These are phyloP conservation scores for Bothrops jararaca DNA, from an alignment of 2,113 vertebrate genomes.

Conservation along the genomic window DNA sequence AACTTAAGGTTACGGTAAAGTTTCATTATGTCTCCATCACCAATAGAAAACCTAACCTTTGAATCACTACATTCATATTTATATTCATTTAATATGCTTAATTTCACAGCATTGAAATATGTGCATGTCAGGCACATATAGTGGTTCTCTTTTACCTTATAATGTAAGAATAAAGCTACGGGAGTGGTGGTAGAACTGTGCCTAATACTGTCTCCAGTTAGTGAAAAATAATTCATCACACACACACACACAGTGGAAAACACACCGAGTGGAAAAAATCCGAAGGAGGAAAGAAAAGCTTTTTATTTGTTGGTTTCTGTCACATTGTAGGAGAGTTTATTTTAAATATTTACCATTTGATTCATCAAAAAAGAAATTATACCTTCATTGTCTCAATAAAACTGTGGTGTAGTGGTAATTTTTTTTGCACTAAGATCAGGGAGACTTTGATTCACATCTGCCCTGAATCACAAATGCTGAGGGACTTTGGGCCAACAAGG, in stretches of 20 bases:
- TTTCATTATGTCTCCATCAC: neutral
- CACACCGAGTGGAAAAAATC: neutral
- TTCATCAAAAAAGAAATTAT: neutral
- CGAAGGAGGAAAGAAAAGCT: neutral
- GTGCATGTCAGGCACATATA: neutral
- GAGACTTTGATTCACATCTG: neutral
- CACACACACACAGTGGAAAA: neutral
- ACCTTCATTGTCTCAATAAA: neutral
- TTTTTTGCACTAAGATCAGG: neutral
- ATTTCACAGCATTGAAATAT: neutral
- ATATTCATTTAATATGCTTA: slow-evolving; percentile 24
- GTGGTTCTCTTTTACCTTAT: neutral
- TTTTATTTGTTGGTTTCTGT: neutral
- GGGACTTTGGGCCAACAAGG: neutral
- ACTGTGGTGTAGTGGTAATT: neutral
- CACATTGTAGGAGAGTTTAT: neutral
- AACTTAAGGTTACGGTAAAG: neutral
- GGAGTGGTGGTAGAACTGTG: neutral
- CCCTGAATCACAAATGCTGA: neutral
- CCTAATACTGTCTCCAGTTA: neutral
- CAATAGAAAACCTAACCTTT: neutral
- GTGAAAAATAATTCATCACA: neutral
- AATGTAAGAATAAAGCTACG: neutral
- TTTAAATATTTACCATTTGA: neutral
- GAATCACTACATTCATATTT: neutral